These are phyloP conservation scores for Silurus asotus DNA, from an alignment of 2,113 vertebrate genomes.

Conservation along the genomic window DNA sequence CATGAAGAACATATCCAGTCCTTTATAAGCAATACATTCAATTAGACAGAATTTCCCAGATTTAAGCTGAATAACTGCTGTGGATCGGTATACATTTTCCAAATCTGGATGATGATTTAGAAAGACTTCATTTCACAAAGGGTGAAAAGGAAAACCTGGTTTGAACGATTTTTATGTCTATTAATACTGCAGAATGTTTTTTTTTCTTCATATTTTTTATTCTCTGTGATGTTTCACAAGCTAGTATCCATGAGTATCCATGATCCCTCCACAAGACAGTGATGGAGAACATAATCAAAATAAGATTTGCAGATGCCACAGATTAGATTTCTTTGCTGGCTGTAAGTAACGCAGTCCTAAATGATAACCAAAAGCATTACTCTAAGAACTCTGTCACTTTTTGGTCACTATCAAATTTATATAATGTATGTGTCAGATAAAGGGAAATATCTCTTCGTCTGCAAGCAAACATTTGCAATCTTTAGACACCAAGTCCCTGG, in stretches of 20 bases:
- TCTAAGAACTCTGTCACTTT: background rate
- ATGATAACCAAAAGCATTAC: background rate
- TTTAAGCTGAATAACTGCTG: background rate
- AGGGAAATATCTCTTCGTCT: background rate
- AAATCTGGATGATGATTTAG: background rate
- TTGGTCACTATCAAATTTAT: background rate
- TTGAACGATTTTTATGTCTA: background rate
- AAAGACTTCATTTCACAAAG: background rate
- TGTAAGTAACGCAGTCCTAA: background rate
- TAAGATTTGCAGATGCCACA: constrained; percentile 12
- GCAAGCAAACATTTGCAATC: background rate
- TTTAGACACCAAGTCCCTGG: background rate
- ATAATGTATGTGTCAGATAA: background rate
- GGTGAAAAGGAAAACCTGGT: background rate
- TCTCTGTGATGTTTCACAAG: background rate
- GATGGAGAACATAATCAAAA: background rate
- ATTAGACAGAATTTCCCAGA: background rate
- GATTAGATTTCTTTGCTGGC: background rate
- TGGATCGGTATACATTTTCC: background rate
- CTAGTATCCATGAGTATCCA: background rate
- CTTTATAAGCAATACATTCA: no score
- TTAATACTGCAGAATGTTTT: background rate
- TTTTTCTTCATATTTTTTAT: background rate
- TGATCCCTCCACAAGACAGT: background rate
- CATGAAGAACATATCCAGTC: no score